phyloP scores from a whole-genome alignment of 2,113 vertebrate genomes.

The Crotalus horridus region DNA sequence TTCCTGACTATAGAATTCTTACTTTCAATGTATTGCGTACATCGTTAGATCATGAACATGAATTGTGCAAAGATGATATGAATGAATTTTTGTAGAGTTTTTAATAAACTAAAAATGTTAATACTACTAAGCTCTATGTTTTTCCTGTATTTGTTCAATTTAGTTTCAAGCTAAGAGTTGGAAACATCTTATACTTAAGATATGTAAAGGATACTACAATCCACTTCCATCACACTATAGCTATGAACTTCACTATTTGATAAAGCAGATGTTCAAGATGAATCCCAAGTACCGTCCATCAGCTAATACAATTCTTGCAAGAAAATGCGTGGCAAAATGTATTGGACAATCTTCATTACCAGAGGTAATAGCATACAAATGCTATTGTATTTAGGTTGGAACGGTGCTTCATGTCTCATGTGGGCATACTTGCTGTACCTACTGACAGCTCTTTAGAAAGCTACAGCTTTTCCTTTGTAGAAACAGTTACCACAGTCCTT shows the following conservation, averaged over 20 bases:
- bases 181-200: conserved; percentile 91
- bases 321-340: conserved; percentile 70
- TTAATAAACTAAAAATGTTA: neutral
- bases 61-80: conserved; percentile 6
- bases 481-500: neutral
- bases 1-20: neutral
- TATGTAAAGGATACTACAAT: conserved; percentile 82
- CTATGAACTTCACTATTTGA: conserved; percentile 80
- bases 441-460: neutral
- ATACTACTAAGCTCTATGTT: neutral
- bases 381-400: neutral
- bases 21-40: neutral
- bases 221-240: conserved; percentile 84
- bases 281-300: conserved; percentile 86
- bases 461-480: neutral
- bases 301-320: conserved; percentile 81
- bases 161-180: conserved; percentile 92
- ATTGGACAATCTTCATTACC: conserved; percentile 66
- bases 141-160: conserved; percentile 4
- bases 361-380: conserved; percentile 66
- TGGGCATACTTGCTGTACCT: neutral
- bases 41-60: neutral
- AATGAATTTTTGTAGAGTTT: neutral
- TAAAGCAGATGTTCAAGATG: conserved; percentile 91
- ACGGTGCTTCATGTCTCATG: neutral